These are phyloP conservation scores for Parelbella ahira DNA, from an alignment of 2,888 invertebrate species.

Conservation along the genomic window DNA sequence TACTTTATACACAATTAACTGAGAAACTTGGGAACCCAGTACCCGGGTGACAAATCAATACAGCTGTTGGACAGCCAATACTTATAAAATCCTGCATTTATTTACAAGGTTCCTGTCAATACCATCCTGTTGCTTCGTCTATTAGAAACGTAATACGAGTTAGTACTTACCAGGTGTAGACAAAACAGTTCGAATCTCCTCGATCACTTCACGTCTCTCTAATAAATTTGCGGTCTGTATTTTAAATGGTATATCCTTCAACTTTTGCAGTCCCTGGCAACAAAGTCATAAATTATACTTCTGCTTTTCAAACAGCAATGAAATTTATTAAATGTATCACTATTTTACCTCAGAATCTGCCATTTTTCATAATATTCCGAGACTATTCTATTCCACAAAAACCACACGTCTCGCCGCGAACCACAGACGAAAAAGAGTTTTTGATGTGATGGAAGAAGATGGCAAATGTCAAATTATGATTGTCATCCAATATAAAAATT, in stretches of 20 bases:
- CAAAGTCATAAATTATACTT: slow-evolving; percentile 33
- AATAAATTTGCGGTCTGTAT: slow-evolving; percentile 87
- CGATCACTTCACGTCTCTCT: slow-evolving; percentile 83
- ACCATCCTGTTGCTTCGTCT: not conserved
- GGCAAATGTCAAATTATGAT: too few relatives aligned
- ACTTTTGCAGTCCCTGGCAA: slow-evolving; percentile 82
- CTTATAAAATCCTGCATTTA: too few relatives aligned
- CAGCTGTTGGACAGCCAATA: too few relatives aligned
- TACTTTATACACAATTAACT: too few relatives aligned
- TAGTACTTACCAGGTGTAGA: slow-evolving; percentile 84
- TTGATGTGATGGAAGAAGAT: too few relatives aligned
- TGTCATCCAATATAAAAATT: too few relatives aligned
- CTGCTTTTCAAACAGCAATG: not conserved
- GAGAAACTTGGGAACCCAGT: too few relatives aligned
- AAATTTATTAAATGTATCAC: slow-evolving; percentile 4
- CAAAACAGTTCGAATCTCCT: slow-evolving; percentile 85
- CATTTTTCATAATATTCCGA: slow-evolving; percentile 78
- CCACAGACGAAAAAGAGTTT: slow-evolving; percentile 39
- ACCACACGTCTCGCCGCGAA: slow-evolving; percentile 49
- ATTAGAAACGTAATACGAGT: not conserved
- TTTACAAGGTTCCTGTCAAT: too few relatives aligned
- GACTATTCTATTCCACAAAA: slow-evolving; percentile 36
- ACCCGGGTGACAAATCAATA: too few relatives aligned
- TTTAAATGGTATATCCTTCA: slow-evolving; percentile 87
- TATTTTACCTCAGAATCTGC: slow-evolving; percentile 83